phyloP scores from a whole-genome alignment of 2,888 invertebrate species.

The Empis livida region DNA sequence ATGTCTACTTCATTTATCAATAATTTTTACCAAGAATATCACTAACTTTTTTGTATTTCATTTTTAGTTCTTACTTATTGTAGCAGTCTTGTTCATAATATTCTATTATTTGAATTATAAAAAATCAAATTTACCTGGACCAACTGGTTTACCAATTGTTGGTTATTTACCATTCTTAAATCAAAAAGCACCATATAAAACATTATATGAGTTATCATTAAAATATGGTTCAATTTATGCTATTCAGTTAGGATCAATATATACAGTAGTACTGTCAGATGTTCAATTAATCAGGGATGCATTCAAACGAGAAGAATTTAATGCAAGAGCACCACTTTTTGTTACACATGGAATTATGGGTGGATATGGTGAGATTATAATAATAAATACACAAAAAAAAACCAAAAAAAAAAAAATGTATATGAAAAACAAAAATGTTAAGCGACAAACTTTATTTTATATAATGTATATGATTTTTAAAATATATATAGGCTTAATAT shows the following conservation, averaged over 20 bases:
- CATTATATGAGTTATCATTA: constrained; percentile 50
- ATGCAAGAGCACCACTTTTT: constrained; percentile 64
- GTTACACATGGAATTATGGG: constrained; percentile 78
- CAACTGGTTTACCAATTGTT: constrained; percentile 57
- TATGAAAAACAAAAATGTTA: constrained; percentile 15
- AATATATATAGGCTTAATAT: constrained; percentile 58
- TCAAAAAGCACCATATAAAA: constrained; percentile 52
- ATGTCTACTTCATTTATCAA: too few relatives aligned
- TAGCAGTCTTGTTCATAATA: neutral
- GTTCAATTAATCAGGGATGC: constrained; percentile 56
- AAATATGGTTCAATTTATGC: constrained; percentile 64
- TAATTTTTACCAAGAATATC: neutral
- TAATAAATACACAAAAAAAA: neutral
- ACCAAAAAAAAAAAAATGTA: neutral
- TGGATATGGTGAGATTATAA: constrained; percentile 59
- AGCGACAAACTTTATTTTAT: constrained; percentile 11
- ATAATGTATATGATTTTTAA: neutral
- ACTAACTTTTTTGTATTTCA: neutral
- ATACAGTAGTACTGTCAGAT: constrained; percentile 66
- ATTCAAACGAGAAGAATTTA: constrained; percentile 55
- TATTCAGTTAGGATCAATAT: constrained; percentile 58
- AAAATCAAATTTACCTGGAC: constrained; percentile 55
- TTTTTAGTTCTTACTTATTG: neutral
- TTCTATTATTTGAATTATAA: neutral
- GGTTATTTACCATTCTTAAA: constrained; percentile 69